phyloP scores from a whole-genome alignment of 2,113 vertebrate genomes.

The Catagonus wagneri region DNA sequence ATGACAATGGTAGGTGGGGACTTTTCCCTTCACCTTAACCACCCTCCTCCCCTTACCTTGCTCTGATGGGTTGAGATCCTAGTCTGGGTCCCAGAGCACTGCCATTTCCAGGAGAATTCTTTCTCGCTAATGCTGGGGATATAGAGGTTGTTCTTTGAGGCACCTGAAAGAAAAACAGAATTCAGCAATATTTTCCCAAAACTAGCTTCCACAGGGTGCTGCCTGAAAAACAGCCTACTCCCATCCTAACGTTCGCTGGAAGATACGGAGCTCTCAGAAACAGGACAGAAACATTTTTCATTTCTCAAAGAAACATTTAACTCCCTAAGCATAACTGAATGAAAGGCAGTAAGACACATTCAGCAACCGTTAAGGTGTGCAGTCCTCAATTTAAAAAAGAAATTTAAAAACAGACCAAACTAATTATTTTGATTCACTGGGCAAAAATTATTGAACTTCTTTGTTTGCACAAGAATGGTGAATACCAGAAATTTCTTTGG shows the following conservation, averaged over 20 bases:
- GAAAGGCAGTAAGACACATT: neutral
- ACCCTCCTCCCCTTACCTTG: constrained; percentile 89
- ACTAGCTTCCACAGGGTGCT: neutral
- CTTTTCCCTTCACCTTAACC: neutral
- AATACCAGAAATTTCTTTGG: constrained; percentile 18
- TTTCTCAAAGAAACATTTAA: constrained; percentile 15
- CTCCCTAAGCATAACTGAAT: neutral
- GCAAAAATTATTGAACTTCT: neutral
- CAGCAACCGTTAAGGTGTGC: neutral
- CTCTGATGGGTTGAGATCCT: constrained; percentile 95
- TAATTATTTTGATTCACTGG: neutral
- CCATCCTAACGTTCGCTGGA: neutral
- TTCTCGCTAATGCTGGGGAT: constrained; percentile 97
- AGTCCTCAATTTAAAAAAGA: neutral
- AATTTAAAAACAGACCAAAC: neutral
- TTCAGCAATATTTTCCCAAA: constrained; percentile 39
- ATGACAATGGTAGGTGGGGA: accelerated
- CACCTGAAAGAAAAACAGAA: constrained; percentile 89
- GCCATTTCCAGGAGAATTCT: constrained; percentile 97
- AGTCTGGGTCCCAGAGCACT: constrained; percentile 92
- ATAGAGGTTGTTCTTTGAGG: constrained; percentile 99
- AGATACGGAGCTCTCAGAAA: neutral
- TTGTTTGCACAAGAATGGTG: neutral
- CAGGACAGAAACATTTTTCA: neutral
- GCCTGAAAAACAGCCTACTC: neutral